These are phyloP conservation scores for Serilophus lunatus DNA, from an alignment of 2,113 vertebrate genomes.

Conservation along the genomic window DNA sequence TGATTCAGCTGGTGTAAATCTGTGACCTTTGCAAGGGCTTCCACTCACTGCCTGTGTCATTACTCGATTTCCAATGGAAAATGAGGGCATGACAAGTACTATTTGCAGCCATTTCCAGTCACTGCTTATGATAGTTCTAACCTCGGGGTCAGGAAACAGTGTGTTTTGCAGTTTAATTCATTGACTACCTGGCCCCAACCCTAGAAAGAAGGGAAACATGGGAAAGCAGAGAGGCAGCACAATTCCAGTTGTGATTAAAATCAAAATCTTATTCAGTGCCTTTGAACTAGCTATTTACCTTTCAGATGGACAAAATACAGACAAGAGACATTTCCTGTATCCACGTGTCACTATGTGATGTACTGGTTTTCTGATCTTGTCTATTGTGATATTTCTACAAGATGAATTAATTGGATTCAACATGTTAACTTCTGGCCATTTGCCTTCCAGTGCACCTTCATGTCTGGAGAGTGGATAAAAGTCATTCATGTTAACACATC, in stretches of 20 bases:
- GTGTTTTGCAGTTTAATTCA: constrained; percentile 24
- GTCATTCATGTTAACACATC: background rate
- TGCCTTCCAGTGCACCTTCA: background rate
- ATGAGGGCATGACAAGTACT: background rate
- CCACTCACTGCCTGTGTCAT: background rate
- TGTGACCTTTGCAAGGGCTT: background rate
- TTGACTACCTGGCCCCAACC: background rate
- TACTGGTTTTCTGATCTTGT: background rate
- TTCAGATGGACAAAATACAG: background rate
- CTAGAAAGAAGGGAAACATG: background rate
- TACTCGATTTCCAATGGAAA: constrained; percentile 52
- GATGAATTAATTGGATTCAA: background rate
- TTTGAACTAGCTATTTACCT: background rate
- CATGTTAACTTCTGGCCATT: background rate
- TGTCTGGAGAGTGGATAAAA: background rate
- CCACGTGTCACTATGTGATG: background rate
- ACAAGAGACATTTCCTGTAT: background rate
- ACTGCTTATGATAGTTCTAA: constrained; percentile 25
- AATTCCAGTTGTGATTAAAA: too few relatives aligned
- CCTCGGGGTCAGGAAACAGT: background rate
- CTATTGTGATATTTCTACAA: background rate
- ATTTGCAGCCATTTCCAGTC: constrained; percentile 23
- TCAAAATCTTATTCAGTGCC: background rate
- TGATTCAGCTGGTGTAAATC: background rate
- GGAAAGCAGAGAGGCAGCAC: background rate